A percentile compares a stretch with the other conserved stretches of the same genome.
Evolutionary conservation across 2,888 invertebrate species (phyloP).

Genomic region (Eupithecia subfuscata): DNA sequence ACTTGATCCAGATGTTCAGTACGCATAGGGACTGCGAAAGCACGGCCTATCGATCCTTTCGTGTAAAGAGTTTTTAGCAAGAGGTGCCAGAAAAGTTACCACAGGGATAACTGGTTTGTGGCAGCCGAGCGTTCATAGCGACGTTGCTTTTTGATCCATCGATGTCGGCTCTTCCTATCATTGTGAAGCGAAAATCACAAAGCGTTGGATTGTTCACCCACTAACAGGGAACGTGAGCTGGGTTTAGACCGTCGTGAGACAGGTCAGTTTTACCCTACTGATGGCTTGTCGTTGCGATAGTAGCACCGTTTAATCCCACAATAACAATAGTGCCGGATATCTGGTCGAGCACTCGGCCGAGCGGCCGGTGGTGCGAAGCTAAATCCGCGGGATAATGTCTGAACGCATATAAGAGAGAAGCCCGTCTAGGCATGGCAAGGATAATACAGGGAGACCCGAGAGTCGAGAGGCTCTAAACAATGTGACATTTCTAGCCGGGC

Average conservation of each 20-base stretch:
- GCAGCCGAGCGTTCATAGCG: slow-evolving; percentile 86
- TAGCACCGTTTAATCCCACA: slow-evolving; percentile 56
- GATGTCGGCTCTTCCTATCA: slow-evolving; percentile 91
- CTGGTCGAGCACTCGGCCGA: slow-evolving; percentile 84
- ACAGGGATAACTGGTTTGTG: slow-evolving; percentile 88
- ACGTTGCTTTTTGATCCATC: slow-evolving; percentile 89
- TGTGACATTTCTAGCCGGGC: neutral
- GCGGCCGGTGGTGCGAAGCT: slow-evolving; percentile 80
- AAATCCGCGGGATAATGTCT: slow-evolving; percentile 77
- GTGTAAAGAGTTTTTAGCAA: slow-evolving; percentile 83
- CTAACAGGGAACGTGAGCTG: slow-evolving; percentile 87
- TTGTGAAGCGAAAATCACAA: slow-evolving; percentile 89
- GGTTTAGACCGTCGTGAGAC: slow-evolving; percentile 87
- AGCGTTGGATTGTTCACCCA: slow-evolving; percentile 89
- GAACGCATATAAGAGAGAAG: slow-evolving; percentile 85
- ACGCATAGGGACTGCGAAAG: slow-evolving; percentile 86
- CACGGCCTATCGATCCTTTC: slow-evolving; percentile 87
- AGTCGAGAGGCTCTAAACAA: slow-evolving; percentile 73
- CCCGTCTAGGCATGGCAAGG: slow-evolving; percentile 50
- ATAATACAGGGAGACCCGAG: slow-evolving; percentile 66
- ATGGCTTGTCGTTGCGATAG: slow-evolving; percentile 72
- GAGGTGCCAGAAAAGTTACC: slow-evolving; percentile 85
- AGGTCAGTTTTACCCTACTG: slow-evolving; percentile 86
- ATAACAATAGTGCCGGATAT: slow-evolving; percentile 42
- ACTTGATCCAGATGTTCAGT: slow-evolving; percentile 87